Conservation (phyloP, 2,797 vertebrate species). For the Selene dorsalis region DNA sequence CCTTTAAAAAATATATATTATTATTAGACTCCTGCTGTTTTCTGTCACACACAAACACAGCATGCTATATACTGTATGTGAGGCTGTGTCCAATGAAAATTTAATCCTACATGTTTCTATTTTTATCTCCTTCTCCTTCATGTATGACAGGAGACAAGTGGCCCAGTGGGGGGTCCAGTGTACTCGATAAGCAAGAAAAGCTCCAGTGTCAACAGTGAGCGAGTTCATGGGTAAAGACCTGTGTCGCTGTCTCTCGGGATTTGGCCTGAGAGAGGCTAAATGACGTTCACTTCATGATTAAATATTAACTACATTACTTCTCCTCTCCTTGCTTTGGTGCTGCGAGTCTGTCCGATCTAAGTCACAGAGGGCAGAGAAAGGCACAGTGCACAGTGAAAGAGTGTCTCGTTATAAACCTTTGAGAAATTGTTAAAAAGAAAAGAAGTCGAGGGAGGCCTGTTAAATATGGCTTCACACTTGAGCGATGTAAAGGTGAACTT, state of each 20-base stretch:
- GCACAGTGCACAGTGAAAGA: neutral
- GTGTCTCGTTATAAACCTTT: constrained; percentile 16
- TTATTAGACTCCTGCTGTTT: neutral
- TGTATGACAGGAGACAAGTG: constrained; percentile 36
- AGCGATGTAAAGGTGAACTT: neutral
- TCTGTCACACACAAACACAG: constrained; percentile 5
- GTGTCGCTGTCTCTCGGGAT: constrained; percentile 36
- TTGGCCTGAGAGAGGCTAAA: constrained; percentile 55
- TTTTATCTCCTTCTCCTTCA: constrained; percentile 38
- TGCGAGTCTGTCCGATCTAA: constrained; percentile 4
- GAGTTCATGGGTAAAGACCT: constrained; percentile 28
- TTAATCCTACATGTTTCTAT: constrained; percentile 57
- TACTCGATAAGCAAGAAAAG: constrained; percentile 49
- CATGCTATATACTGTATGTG: neutral
- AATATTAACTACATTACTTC: constrained; percentile 75
- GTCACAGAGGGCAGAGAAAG: constrained; percentile 36
- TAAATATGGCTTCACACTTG: neutral
- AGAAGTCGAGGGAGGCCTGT: neutral
- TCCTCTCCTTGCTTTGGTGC: constrained; percentile 49
- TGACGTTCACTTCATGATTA: constrained; percentile 57
- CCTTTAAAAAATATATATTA: neutral
- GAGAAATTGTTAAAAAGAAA: neutral
- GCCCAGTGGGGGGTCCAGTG: constrained; percentile 36
- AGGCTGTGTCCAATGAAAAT: constrained; percentile 45
- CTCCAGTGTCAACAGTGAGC: constrained; percentile 24